phyloP scores from a whole-genome alignment of 2,888 invertebrate genomes.

The Neoaliturus tenellus region DNA sequence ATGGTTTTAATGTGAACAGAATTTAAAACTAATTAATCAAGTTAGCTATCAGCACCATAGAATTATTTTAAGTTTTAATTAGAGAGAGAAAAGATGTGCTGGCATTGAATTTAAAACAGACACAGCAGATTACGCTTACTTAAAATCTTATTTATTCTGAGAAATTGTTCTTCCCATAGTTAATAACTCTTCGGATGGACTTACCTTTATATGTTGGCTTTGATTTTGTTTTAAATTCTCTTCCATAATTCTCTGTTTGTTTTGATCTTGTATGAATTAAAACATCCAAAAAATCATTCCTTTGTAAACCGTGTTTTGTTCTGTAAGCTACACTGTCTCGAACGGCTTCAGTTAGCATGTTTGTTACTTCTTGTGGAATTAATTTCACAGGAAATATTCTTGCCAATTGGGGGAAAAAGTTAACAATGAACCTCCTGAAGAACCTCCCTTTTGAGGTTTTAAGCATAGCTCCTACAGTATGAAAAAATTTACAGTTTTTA shows the following conservation, averaged over 20 bases:
- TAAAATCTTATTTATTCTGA: too few relatives aligned
- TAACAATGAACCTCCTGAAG: conserved; percentile 4
- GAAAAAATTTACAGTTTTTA: conserved; percentile 23
- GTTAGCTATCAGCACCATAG: too few relatives aligned
- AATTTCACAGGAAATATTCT: background rate
- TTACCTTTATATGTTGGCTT: background rate
- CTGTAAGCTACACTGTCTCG: conserved; percentile 57
- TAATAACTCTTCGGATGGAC: background rate
- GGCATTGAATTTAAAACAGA: too few relatives aligned
- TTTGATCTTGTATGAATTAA: background rate
- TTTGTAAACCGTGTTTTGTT: conserved; percentile 56
- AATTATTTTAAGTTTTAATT: too few relatives aligned
- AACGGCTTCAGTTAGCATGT: conserved; percentile 40
- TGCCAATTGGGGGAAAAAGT: conserved; percentile 7
- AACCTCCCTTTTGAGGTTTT: conserved; percentile 39
- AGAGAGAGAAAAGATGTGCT: too few relatives aligned
- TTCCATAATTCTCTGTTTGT: background rate
- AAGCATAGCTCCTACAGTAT: conserved; percentile 34
- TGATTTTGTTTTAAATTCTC: too few relatives aligned
- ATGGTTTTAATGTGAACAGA: too few relatives aligned
- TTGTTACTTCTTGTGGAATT: conserved; percentile 20
- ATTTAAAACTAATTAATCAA: too few relatives aligned
- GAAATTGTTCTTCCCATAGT: too few relatives aligned
- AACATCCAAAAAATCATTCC: conserved; percentile 56
- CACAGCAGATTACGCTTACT: too few relatives aligned